phyloP scores from a whole-genome alignment of 2,888 invertebrate species.

The Euplexia lucipara region DNA sequence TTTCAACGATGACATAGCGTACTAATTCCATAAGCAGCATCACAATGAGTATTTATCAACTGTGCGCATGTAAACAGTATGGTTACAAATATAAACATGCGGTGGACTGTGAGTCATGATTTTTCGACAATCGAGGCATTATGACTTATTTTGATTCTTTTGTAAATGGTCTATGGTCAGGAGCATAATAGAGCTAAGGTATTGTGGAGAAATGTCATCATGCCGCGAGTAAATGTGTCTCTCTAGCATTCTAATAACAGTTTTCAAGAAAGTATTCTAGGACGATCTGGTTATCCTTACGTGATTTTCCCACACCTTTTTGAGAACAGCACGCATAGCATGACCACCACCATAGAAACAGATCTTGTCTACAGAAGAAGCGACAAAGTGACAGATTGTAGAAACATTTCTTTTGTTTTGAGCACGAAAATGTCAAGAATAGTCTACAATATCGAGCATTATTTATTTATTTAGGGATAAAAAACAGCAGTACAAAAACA shows the following conservation, averaged over 20 bases:
- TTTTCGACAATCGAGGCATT: conserved; percentile 28
- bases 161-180: background rate
- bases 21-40: conserved; percentile 27
- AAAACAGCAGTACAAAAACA: too few species aligned
- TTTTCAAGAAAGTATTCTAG: too few species aligned
- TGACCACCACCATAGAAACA: too few species aligned
- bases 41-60: conserved; percentile 48
- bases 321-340: background rate
- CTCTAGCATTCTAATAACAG: background rate
- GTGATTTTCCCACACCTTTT: background rate
- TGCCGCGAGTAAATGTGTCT: background rate
- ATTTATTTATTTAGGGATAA: too few species aligned
- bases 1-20: conserved; percentile 37
- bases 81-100: conserved; percentile 32
- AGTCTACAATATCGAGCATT: too few species aligned
- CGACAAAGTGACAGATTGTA: too few species aligned
- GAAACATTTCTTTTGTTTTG: too few species aligned
- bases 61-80: conserved; percentile 33
- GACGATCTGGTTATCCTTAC: background rate
- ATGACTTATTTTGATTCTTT: conserved; percentile 1
- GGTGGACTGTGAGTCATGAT: conserved; percentile 41
- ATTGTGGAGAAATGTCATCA: conserved; percentile 22
- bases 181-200: conserved; percentile 4
- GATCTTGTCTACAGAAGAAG: too few species aligned
- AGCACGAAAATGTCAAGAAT: too few species aligned